Percentiles rank a stretch among this genome's conserved stretches.
These are phyloP conservation scores for Frieseomelitta varia DNA, from an alignment of 1,140 invertebrate species.

Conservation along the genomic window DNA sequence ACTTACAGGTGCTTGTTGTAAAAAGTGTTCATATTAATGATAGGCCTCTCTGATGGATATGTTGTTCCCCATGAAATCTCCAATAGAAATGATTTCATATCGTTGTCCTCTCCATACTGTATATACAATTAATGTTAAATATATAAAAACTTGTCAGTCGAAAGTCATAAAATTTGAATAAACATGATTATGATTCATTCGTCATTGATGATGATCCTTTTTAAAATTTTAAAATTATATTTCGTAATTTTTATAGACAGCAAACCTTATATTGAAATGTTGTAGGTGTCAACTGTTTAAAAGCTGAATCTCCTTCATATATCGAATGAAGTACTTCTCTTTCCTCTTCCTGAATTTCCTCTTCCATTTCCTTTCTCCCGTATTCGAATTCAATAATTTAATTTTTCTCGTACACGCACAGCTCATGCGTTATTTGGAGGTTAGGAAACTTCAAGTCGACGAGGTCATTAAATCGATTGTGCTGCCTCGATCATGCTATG, in stretches of 20 bases:
- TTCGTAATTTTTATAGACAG: background rate
- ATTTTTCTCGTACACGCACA: background rate
- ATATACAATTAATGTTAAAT: slow-evolving; percentile 68
- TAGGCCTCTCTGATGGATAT: slow-evolving; percentile 92
- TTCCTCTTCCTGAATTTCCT: slow-evolving; percentile 92
- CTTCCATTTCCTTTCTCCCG: slow-evolving; percentile 80
- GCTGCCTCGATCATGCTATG: background rate
- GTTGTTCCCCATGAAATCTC: slow-evolving; percentile 93
- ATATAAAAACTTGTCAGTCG: background rate
- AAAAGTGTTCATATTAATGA: slow-evolving; percentile 94
- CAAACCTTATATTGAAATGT: slow-evolving; percentile 95
- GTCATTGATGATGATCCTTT: background rate
- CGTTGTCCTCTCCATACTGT: slow-evolving; percentile 92
- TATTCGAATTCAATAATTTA: background rate
- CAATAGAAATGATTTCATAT: slow-evolving; percentile 91
- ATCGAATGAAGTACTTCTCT: slow-evolving; percentile 95
- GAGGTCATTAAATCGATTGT: slow-evolving; percentile 20
- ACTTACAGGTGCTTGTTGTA: slow-evolving; percentile 97
- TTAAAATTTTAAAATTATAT: background rate
- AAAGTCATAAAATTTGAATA: background rate
- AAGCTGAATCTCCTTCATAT: slow-evolving; percentile 95
- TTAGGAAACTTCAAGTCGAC: slow-evolving; percentile 6
- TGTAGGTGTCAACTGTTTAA: slow-evolving; percentile 90
- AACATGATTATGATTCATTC: background rate
- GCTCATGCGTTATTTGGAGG: slow-evolving; percentile 30